Evolutionary conservation across 2,888 invertebrate species (phyloP).

Genomic region (Sipha maydis): DNA sequence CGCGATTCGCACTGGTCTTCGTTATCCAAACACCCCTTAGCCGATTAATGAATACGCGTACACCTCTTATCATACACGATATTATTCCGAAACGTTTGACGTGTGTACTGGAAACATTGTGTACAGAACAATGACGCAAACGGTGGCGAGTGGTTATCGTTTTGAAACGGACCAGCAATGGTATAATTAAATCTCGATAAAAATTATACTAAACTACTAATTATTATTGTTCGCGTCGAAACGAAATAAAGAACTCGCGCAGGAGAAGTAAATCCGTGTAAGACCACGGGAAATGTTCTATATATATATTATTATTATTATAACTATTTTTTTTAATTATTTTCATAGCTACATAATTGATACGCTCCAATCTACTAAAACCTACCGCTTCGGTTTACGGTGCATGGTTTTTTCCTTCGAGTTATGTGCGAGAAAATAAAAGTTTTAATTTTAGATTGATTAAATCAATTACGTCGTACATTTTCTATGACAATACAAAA

Average conservation of each 20-base stretch:
- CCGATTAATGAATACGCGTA: no score
- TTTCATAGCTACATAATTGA: background rate
- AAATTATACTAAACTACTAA: constrained; percentile 7
- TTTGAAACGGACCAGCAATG: background rate
- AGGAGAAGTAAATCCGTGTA: background rate
- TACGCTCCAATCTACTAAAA: background rate
- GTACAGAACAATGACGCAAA: background rate
- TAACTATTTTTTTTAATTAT: constrained; percentile 21
- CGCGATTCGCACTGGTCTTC: no score
- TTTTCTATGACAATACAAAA: background rate
- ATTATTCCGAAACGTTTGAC: no score
- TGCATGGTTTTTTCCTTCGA: background rate
- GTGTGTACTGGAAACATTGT: background rate
- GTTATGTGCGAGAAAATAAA: background rate
- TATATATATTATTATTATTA: background rate
- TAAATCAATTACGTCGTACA: background rate
- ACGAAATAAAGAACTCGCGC: background rate
- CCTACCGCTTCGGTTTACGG: constrained; percentile 23
- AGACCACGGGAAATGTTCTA: constrained; percentile 24
- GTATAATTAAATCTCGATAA: background rate
- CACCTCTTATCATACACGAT: no score
- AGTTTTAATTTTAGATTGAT: constrained; percentile 27
- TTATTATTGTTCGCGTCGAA: background rate
- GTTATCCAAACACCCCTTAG: no score
- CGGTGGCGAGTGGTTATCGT: background rate